Conservation (phyloP, 1,140 invertebrate species). For the Dendrolimus punctatus region DNA sequence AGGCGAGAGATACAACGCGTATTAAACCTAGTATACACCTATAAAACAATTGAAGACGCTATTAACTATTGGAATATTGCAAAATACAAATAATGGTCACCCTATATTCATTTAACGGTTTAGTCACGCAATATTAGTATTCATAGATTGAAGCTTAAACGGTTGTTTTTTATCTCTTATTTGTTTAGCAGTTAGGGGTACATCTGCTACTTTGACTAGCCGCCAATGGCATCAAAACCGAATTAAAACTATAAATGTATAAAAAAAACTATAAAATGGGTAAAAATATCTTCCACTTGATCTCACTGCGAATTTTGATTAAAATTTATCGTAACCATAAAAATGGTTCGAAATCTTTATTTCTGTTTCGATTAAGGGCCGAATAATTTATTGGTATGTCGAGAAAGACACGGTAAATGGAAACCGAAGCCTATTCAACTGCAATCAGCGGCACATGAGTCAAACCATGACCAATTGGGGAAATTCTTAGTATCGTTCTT, state of each 20-base stretch:
- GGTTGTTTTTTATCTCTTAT: constrained; percentile 46
- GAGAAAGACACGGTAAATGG: too few relatives aligned
- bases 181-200: constrained; percentile 54
- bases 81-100: constrained; percentile 28
- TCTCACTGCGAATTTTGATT: constrained; percentile 19
- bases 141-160: constrained; percentile 47
- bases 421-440: too few relatives aligned
- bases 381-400: constrained; percentile 2
- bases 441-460: too few relatives aligned
- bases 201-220: constrained; percentile 49
- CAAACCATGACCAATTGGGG: too few relatives aligned
- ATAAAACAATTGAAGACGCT: neutral
- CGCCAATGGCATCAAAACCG: constrained; percentile 25
- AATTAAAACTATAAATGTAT: constrained; percentile 26
- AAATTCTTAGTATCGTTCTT: too few relatives aligned
- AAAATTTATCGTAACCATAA: constrained; percentile 27
- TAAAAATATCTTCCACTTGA: too few relatives aligned
- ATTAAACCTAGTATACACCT: neutral
- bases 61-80: neutral
- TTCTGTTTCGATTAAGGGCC: constrained; percentile 4
- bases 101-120: constrained; percentile 31
- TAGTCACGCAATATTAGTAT: constrained; percentile 56
- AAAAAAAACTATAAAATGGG: constrained; percentile 15
- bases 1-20: neutral
- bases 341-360: constrained; percentile 21